Evolutionary conservation across 2,888 invertebrate species (phyloP), one percentile per base, ranked within the genome.

Genomic region (Lycocerus yunnanus): DNA sequence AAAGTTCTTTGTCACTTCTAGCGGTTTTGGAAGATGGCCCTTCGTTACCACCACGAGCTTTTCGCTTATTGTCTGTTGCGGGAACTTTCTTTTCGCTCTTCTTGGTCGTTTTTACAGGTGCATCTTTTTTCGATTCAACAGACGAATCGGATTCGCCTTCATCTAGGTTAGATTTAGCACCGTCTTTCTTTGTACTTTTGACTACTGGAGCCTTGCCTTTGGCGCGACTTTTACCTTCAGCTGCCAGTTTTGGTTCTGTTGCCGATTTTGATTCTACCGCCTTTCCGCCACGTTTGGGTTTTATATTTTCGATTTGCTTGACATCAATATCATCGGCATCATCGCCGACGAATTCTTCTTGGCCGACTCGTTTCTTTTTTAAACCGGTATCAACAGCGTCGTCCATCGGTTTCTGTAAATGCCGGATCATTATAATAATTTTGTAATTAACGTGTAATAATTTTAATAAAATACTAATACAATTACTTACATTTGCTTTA

Each of bases 401-500:
- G 5, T 43, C 15, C 0, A 14, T 10, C 13, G n/a, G 21, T 13
- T 66, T 65, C 21, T 14, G 24, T 58, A 65, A 63, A 71, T 43
- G 20, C 18, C 66, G 63, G 15, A 61, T 24, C 21, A 59, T 15
- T 4, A 15, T 59, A 43, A 43, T 5, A n/a, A 43, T 43, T 43
- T 43, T 6, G n/a, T 43, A 15, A 13, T 14, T 67, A 24, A 66
- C 8, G 5, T 10, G n/a, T 27, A 21, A 15, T 58, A 24, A 66
- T 8, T 63, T 43, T 6, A 11, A 8, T 68, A 21, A 14, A 11
- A 59, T 27, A 8, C n/a, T 11, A 58, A 15, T 18, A 60, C n/a
- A 73, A 71, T 71, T 75, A 78, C 80, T 75, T 20, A 74, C 59
- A 3, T 67, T 24, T 14, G 68, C 72, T 71, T 77, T 76, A 15